These are phyloP conservation scores for Falco columbarius DNA, from an alignment of 2,797 vertebrate genomes.

Conservation along the genomic window DNA sequence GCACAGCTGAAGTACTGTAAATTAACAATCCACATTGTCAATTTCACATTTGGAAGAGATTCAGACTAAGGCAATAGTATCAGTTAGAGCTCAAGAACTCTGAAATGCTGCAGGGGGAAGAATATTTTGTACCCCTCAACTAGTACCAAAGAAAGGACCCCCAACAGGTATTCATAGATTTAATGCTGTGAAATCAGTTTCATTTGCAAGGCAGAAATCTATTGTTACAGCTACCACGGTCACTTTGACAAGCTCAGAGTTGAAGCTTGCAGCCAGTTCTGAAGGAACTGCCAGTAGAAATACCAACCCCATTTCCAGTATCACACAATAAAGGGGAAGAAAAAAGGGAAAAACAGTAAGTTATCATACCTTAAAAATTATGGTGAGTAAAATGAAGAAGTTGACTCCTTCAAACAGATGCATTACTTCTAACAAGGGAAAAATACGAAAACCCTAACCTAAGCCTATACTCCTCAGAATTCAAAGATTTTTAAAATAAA, in stretches of 20 bases:
- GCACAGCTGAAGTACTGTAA: neutral
- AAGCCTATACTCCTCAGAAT: rapidly evolving
- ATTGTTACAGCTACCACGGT: neutral
- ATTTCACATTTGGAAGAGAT: neutral
- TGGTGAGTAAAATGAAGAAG: rapidly evolving
- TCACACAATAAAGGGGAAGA: neutral
- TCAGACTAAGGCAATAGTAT: neutral
- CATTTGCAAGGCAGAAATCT: neutral
- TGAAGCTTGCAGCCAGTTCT: neutral
- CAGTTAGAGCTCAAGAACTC: neutral
- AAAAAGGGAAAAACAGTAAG: rapidly evolving
- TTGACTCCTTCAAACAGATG: neutral
- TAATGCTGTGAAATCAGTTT: neutral
- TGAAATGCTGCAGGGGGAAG: neutral
- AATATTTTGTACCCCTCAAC: neutral
- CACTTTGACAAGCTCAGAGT: neutral
- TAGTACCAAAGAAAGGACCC: neutral
- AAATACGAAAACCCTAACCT: neutral
- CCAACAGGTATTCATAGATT: neutral
- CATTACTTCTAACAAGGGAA: neutral
- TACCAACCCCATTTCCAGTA: neutral
- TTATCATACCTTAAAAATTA: neutral
- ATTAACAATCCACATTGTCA: neutral
- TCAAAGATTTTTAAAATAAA: rapidly evolving
- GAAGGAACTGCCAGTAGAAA: neutral